Percentiles rank a stretch among this genome's conserved stretches.
Conservation (phyloP, 2,888 invertebrate genomes). For the Eristalis tenax region DNA sequence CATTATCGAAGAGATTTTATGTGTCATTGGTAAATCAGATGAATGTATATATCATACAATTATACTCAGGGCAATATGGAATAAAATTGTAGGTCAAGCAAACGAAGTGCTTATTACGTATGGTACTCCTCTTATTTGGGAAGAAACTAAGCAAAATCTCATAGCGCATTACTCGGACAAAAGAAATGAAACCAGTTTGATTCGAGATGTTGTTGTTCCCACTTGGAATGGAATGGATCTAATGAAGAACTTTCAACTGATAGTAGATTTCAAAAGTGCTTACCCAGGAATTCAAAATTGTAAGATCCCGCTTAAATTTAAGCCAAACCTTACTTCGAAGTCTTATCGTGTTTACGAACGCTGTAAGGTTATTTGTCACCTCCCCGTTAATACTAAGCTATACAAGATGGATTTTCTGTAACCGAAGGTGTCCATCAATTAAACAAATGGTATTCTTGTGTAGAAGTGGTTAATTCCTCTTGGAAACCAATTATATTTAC, state of each 20-base stretch:
- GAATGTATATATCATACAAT: no score
- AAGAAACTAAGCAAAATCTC: no score
- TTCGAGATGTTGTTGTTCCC: no score
- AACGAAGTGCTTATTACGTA: no score
- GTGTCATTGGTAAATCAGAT: no score
- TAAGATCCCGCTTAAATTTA: neutral
- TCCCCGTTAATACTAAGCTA: constrained; percentile 14
- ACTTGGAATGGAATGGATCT: constrained; percentile 4
- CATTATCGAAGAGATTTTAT: no score
- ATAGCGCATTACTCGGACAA: no score
- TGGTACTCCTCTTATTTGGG: no score
- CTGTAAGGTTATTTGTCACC: neutral
- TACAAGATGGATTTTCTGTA: constrained; percentile 16
- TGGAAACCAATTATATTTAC: neutral
- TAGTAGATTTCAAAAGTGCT: constrained; percentile 6
- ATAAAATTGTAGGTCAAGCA: no score
- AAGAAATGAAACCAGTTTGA: no score
- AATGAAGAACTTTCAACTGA: neutral
- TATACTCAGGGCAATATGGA: no score
- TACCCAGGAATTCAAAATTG: neutral
- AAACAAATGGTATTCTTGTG: neutral
- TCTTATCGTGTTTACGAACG: neutral
- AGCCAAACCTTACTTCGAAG: constrained; percentile 9
- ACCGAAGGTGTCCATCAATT: constrained; percentile 25
- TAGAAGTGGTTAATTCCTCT: neutral